A percentile compares a stretch with the other conserved stretches of the same genome.
phyloP scores from a whole-genome alignment of 2,113 vertebrate species.

The Bos indicus region DNA sequence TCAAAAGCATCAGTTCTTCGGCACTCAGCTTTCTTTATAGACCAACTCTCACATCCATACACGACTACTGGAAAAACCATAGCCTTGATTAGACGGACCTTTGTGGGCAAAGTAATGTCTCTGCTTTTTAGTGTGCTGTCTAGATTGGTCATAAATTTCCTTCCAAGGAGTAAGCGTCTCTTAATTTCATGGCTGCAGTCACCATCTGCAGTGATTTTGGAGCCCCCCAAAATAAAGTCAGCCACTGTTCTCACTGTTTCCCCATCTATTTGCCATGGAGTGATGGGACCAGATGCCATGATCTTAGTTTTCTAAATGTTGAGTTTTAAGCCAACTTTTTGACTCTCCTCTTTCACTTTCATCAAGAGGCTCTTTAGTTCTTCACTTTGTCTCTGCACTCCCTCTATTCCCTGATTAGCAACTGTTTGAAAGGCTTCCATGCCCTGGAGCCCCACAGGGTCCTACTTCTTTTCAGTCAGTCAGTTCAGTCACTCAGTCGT shows the following conservation, averaged over 20 bases:
- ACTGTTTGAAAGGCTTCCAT: background rate
- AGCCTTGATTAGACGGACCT: background rate
- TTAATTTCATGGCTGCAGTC: background rate
- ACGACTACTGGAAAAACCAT: background rate
- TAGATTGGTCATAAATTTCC: background rate
- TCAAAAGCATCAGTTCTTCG: background rate
- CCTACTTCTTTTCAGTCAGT: background rate
- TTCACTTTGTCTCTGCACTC: background rate
- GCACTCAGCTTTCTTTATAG: background rate
- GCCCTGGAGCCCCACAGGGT: background rate
- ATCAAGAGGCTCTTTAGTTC: background rate
- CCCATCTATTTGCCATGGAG: background rate
- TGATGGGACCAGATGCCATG: background rate
- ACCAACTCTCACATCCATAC: background rate
- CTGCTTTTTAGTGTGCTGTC: background rate
- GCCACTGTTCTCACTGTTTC: background rate
- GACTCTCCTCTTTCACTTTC: background rate
- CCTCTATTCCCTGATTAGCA: background rate
- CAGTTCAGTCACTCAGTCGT: background rate
- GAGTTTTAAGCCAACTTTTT: background rate
- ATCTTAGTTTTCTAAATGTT: background rate
- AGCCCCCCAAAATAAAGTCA: background rate
- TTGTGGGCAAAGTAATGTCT: background rate
- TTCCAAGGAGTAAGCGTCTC: background rate
- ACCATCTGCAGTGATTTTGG: background rate